phyloP scores from a whole-genome alignment of 2,113 vertebrate genomes.

The Jaculus jaculus region DNA sequence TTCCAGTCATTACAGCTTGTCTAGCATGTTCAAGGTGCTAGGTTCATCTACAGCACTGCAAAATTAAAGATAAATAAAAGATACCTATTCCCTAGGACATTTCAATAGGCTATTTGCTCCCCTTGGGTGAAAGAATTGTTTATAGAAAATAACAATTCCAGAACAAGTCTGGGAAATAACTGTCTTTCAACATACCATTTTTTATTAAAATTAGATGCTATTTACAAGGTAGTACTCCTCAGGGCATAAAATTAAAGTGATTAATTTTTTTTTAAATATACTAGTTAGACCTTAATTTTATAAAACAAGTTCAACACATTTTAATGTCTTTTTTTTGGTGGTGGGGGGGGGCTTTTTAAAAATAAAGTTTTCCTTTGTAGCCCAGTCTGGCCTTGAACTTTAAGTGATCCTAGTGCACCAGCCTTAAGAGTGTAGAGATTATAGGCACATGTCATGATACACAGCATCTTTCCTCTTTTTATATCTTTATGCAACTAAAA shows the following conservation, averaged over 20 bases:
- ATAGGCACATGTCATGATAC: neutral
- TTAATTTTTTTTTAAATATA: conserved; percentile 29
- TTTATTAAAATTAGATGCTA: conserved; percentile 43
- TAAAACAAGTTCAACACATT: conserved; percentile 6
- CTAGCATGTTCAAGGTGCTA: neutral
- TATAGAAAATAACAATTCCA: conserved; percentile 23
- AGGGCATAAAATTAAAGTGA: conserved; percentile 27
- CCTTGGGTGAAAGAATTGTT: neutral
- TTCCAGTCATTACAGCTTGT: too few relatives aligned
- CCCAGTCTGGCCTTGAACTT: neutral
- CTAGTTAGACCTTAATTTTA: conserved; percentile 8
- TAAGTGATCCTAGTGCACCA: neutral
- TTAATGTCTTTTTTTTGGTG: neutral
- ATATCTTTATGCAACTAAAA: conserved; percentile 42
- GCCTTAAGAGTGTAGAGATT: neutral
- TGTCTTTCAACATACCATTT: conserved; percentile 29
- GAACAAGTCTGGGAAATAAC: neutral
- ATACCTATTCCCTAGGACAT: conserved; percentile 20
- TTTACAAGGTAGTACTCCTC: neutral
- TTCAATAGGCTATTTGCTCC: neutral
- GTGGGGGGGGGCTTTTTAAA: neutral
- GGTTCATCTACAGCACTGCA: neutral
- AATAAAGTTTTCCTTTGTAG: neutral
- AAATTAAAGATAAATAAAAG: neutral
- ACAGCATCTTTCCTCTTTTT: neutral